Base-by-base conservation (phyloP, 2,888 invertebrate genomes). In the Drosophila tanythrix region DNA sequence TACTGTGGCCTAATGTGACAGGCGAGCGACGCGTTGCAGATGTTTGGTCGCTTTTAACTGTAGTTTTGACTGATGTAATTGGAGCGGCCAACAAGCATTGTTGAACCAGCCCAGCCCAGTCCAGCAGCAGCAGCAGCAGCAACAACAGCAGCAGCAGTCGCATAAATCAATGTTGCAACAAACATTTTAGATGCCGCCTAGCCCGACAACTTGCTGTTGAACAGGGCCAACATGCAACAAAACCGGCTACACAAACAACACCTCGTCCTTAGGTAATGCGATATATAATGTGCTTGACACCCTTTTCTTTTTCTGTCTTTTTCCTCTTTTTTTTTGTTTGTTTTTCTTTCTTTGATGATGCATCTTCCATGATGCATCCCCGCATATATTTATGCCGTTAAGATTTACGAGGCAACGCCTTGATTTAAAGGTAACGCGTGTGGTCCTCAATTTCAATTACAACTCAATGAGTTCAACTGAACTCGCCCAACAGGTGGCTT, bases 1-100 rank as follows among this genome's bases (percentile, higher is more conserved):
- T 89, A 85, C 71, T 78, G 65, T 70, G 74, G 86, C 83, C 88
- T 88, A 84, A 84, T 84, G 86, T 84, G 88, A 88, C 89, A 89
- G 89, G 51, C 84, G 74, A 89, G 84, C 84, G 89, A 74, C 84
- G 79, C 82, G 82, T 86, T 66, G 66, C 79, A 76, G 70, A 66
- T 75, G 76, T 50, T 70, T 68, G 67, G 63, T 59, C 64, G 66
- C 63, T 60, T 59, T 79, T 82, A 81, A 81, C 80, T 81, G 80
- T 84, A 70, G 74, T 79, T 81, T 82, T 89, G 87, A 86, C 76
- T 89, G 85, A 85, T 85, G 87, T 79, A 85, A 85, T 89, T 85
- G 85, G 85, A 85, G 87, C 85, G 84, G 68, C 67, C 51, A 62
- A 58, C 46, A 51, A 70, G 66, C 69, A 78, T 80, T 80, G 80